Percentiles rank a stretch among this genome's conserved stretches.
Evolutionary conservation across 2,888 invertebrate genomes (phyloP).

Genomic region (Seira ritae): DNA sequence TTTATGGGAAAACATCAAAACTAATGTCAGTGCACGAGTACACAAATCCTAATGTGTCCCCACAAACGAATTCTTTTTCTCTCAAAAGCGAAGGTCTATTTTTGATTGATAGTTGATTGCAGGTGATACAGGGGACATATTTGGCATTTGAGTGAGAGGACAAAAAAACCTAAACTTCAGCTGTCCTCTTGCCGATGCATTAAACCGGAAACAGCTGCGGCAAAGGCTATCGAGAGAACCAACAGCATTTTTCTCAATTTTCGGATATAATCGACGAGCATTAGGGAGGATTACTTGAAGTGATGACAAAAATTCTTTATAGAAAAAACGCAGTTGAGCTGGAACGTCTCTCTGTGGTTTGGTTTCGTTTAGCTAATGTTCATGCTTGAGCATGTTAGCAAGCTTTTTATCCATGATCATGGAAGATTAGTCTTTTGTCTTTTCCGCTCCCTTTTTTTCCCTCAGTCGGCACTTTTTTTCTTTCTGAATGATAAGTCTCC

Average conservation of each 20-base stretch:
- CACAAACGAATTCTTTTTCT: no score
- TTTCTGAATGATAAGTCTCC: constrained; percentile 33
- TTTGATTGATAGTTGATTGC: constrained; percentile 16
- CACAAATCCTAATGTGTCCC: no score
- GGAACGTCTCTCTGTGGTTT: background rate
- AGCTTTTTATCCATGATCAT: constrained; percentile 21
- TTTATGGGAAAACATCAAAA: constrained; percentile 45
- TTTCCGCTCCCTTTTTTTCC: constrained; percentile 27
- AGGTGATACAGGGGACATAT: background rate
- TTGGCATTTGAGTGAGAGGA: background rate
- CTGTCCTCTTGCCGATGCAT: constrained; percentile 31
- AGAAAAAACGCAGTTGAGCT: background rate
- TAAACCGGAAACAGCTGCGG: constrained; percentile 59
- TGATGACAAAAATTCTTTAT: constrained; percentile 53
- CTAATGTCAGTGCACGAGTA: constrained; percentile 38
- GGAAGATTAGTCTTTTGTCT: constrained; percentile 40
- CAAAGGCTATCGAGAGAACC: constrained; percentile 17
- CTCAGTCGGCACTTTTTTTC: constrained; percentile 52
- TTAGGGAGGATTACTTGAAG: constrained; percentile 34
- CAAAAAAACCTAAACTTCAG: background rate
- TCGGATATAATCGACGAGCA: constrained; percentile 40
- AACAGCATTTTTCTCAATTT: constrained; percentile 36
- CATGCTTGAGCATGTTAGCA: background rate
- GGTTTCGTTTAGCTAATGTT: constrained; percentile 7
- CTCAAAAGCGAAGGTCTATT: background rate